Conservation (phyloP, 2,113 vertebrate species). For the Paracanthobrama guichenoti region DNA sequence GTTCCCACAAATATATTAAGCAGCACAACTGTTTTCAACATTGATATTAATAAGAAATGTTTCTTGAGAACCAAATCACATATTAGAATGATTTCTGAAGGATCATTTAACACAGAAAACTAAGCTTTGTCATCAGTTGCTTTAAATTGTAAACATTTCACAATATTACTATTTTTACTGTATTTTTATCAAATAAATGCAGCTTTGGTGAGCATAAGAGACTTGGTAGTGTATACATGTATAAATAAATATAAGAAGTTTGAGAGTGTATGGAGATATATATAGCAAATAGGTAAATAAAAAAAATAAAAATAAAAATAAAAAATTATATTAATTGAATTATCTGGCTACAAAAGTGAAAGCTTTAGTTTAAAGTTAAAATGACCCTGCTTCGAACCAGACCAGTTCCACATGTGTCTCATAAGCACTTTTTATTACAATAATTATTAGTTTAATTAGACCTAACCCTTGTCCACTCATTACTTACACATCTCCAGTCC, state of each 20-base stretch:
- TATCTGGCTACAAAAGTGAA: neutral
- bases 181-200: neutral
- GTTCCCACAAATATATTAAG: no score
- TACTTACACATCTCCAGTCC: conserved; percentile 38
- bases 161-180: neutral
- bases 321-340: no score
- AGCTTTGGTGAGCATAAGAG: neutral
- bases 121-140: neutral
- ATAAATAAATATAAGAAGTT: no score
- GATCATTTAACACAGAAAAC: neutral
- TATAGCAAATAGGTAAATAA: no score
- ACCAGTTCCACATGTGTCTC: conserved; percentile 1
- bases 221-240: no score
- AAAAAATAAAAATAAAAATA: no score
- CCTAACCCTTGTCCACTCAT: conserved; percentile 46
- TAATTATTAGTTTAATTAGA: conserved; percentile 49
- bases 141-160: neutral
- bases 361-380: neutral
- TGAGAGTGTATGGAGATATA: no score
- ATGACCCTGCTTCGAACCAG: neutral
- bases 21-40: neutral
- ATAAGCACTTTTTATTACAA: conserved; percentile 15
- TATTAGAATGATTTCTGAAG: neutral
- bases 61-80: neutral
- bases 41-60: neutral